Base-by-base conservation (phyloP, 2,888 invertebrate species). In the Rhabditoides inermis region DNA sequence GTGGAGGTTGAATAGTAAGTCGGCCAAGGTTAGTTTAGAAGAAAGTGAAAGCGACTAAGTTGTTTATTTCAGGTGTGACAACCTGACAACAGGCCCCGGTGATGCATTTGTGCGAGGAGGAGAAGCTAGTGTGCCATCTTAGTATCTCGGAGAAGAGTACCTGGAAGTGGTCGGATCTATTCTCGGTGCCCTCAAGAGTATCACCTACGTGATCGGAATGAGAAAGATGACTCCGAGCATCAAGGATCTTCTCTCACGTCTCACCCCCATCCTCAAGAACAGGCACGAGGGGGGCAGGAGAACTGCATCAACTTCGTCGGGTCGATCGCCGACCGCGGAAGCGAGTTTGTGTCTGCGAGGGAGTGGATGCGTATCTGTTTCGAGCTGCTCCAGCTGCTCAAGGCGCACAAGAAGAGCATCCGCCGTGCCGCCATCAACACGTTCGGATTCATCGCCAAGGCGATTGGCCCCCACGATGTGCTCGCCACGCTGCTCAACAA, bases 341-440 rank as follows among this genome's bases (percentile, higher is more conserved):
- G 94, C 0, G 98, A 99, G 78, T 95, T 92, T 77, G 98, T 98
- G 1, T 91, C 94, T 0, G 95, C 98, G 0, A 52, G 64, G 50
- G 98, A 98, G 80, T 99, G 98, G 98, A 99, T 98, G 98, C 83
- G 98, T 72, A 99, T 99, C 78, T 98, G 98, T 77, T 98, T 98
- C 77, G 98, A 99, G 78, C 81, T 99, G 55, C 80, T 98, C 55
- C 98, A 98, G 78, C 81, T 98, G 45, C 80, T 98, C 30, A 98
- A 98, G 78, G 98, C 98, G 0, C 98, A 99, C 81, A 99, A 99
- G 78, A 98, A 99, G 78, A 94, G 95, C 1, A 98, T 99, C 73
- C 82, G 98, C 46, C 82, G 98, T 78, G 98, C 98, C 1, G 95
- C 98, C 1, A 98, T 99, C 49, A 99, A 99, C 78, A 99, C 98